A percentile compares a stretch with the other conserved stretches of the same genome.
phyloP scores from a whole-genome alignment of 2,888 invertebrate genomes.

The Myathropa florea region DNA sequence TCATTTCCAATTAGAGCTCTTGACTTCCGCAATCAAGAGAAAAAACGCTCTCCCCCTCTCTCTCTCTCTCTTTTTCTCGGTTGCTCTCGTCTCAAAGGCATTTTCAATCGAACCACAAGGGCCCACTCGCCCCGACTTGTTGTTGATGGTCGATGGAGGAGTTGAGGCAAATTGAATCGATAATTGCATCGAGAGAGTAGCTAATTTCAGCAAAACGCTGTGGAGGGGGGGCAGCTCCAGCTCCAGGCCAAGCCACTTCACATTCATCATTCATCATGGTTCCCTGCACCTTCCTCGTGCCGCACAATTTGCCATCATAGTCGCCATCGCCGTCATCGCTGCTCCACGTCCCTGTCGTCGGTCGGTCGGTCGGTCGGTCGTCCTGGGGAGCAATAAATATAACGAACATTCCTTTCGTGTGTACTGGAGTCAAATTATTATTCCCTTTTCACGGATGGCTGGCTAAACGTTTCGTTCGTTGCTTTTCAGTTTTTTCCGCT shows the following conservation, averaged over 20 bases:
- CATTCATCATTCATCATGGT: constrained; percentile 60
- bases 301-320: constrained; percentile 33
- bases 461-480: constrained; percentile 40
- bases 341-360: too few relatives aligned
- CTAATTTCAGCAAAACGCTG: constrained; percentile 48
- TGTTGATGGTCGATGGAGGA: not conserved
- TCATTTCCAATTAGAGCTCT: not conserved
- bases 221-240: not conserved
- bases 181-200: constrained; percentile 18
- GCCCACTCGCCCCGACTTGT: not conserved
- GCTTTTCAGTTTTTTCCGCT: not conserved
- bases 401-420: constrained; percentile 45
- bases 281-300: not conserved
- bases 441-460: constrained; percentile 55
- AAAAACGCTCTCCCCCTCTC: too few relatives aligned
- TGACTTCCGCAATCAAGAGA: not conserved
- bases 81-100: not conserved
- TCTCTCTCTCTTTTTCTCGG: not conserved
- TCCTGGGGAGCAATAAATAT: constrained; percentile 53
- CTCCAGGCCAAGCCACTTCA: constrained; percentile 43
- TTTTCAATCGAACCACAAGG: not conserved
- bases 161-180: constrained; percentile 30
- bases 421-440: constrained; percentile 59
- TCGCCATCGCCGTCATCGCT: constrained; percentile 1
- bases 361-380: too few relatives aligned